Evolutionary conservation across 2,113 vertebrate genomes (phyloP).

Genomic region (Acrocephalus arundinaceus): DNA sequence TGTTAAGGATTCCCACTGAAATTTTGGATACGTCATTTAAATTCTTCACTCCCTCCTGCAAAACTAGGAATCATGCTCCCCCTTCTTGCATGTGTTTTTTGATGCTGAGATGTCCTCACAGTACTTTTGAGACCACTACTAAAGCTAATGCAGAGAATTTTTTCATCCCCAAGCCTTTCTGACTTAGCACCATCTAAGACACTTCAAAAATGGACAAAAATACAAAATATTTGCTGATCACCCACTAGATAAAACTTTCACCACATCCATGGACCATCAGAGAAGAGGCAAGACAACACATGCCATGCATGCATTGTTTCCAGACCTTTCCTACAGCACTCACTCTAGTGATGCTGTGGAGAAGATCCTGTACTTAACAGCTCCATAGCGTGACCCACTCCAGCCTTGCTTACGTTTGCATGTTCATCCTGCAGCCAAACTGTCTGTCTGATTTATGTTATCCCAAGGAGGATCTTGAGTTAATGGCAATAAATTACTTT

Average conservation of each 20-base stretch:
- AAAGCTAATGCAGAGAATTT: neutral
- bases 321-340: neutral
- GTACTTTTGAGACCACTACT: slow-evolving; percentile 1
- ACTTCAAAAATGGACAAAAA: slow-evolving; percentile 40
- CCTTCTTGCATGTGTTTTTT: neutral
- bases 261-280: neutral
- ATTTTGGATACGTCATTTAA: neutral
- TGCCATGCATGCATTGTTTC: neutral
- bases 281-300: slow-evolving; percentile 1
- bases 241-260: slow-evolving; percentile 45
- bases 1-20: neutral
- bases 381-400: neutral
- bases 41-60: neutral
- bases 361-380: neutral
- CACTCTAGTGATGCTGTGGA: neutral
- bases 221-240: slow-evolving; percentile 16
- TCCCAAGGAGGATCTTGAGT: slow-evolving; percentile 23
- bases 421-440: neutral
- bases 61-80: neutral
- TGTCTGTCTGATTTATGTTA: neutral
- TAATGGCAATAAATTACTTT: neutral
- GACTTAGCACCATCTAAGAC: slow-evolving; percentile 10
- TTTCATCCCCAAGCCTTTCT: neutral
- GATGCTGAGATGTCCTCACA: neutral
- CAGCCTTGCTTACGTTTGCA: neutral